A percentile compares a stretch with the other conserved stretches of the same genome.
These are phyloP conservation scores for Nicator chloris DNA, from an alignment of 2,113 vertebrate species.

Conservation along the genomic window DNA sequence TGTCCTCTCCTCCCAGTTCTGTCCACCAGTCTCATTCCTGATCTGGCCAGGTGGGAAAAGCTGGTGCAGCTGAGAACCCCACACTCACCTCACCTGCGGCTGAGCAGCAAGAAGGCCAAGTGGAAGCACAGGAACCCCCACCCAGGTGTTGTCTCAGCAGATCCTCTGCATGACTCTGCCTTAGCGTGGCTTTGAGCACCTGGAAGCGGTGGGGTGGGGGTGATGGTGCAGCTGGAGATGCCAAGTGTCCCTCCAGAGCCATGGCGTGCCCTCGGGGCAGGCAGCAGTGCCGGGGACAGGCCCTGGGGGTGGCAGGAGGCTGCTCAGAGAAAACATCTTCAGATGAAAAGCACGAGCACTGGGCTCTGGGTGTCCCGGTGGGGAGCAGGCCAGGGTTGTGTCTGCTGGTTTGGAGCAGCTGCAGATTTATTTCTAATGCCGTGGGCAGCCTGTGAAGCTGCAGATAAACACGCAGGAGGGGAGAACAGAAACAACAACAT, in stretches of 20 bases:
- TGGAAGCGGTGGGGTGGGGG: not conserved
- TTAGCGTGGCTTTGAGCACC: not conserved
- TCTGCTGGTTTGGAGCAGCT: slow-evolving; percentile 48
- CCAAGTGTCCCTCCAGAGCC: not conserved
- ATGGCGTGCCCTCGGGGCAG: rapidly evolving
- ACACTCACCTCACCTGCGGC: not conserved
- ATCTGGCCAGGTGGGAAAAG: not conserved
- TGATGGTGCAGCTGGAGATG: not conserved
- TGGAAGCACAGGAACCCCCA: not conserved
- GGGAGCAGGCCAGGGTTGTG: not conserved
- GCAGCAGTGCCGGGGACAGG: rapidly evolving
- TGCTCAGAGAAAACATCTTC: not conserved
- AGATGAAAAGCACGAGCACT: not conserved
- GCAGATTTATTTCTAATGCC: slow-evolving; percentile 22
- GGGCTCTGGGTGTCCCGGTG: not conserved
- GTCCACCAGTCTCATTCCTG: not conserved
- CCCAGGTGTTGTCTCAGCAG: not conserved
- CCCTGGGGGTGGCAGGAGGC: not conserved
- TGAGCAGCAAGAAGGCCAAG: not conserved
- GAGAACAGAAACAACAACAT: not conserved
- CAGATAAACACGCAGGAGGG: slow-evolving; percentile 27
- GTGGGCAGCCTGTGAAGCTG: slow-evolving; percentile 7
- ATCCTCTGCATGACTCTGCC: rapidly evolving
- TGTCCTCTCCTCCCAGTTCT: not conserved
- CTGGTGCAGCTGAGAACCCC: not conserved